Evolutionary conservation across 2,888 invertebrate species (phyloP).

Genomic region (Nudaria mundana): DNA sequence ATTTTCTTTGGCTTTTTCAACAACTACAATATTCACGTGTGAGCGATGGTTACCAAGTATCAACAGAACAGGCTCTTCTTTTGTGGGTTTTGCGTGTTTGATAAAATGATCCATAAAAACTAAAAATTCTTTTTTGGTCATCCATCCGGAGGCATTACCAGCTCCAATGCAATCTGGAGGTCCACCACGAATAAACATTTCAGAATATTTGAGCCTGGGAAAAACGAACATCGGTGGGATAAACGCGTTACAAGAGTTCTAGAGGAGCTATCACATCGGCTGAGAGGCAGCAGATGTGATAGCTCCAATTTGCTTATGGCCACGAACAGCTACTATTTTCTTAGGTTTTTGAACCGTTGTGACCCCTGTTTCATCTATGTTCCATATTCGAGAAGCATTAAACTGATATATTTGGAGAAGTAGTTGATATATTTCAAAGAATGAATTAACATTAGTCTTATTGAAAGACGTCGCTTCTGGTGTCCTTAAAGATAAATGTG

Average conservation of each 20-base stretch:
- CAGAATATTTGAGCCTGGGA: not conserved
- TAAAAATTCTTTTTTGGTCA: constrained; percentile 2
- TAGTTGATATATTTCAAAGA: constrained; percentile 13
- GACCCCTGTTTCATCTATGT: constrained; percentile 24
- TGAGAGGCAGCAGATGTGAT: constrained; percentile 18
- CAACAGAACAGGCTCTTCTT: constrained; percentile 1
- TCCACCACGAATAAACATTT: constrained; percentile 3
- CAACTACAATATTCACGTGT: constrained; percentile 1
- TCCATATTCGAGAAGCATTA: constrained; percentile 19
- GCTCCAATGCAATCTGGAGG: constrained; percentile 2
- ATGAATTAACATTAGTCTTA: constrained; percentile 11
- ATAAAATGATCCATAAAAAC: constrained; percentile 1
- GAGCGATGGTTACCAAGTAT: constrained; percentile 3
- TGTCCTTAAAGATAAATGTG: constrained; percentile 3
- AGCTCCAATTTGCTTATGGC: constrained; percentile 18
- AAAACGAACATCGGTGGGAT: not conserved
- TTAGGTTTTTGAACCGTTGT: constrained; percentile 28
- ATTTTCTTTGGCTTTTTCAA: constrained; percentile 3
- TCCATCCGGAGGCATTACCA: constrained; percentile 5
- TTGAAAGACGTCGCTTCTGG: constrained; percentile 15
- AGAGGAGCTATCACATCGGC: no score
- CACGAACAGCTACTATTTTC: constrained; percentile 28
- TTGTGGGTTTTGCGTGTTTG: not conserved
- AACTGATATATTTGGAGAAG: constrained; percentile 17
- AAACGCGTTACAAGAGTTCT: not conserved